Conservation (phyloP, 2,113 vertebrate genomes). For the Corydoras maculifer region DNA sequence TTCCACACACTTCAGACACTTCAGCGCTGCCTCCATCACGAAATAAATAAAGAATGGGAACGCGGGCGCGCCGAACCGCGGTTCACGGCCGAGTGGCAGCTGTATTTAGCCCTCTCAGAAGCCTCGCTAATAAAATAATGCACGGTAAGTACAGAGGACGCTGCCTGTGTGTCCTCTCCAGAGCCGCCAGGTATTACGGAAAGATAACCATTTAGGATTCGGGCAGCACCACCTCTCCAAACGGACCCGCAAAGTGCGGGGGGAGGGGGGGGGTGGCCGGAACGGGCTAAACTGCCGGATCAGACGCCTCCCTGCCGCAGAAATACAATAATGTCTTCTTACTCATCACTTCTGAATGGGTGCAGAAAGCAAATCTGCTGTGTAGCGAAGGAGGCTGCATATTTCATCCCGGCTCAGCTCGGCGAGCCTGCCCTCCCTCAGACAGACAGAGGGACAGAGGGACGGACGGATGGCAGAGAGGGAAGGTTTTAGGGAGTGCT, state of each 20-base stretch:
- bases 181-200: too few species aligned
- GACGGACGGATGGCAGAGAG: too few species aligned
- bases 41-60: not conserved
- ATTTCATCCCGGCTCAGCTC: too few species aligned
- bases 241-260: not conserved
- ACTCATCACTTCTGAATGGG: not conserved
- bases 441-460: too few species aligned
- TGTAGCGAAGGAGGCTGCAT: not conserved
- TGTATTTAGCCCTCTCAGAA: not conserved
- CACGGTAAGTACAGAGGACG: not conserved
- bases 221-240: not conserved
- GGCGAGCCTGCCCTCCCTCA: too few species aligned
- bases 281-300: not conserved
- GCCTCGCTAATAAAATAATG: not conserved
- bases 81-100: not conserved
- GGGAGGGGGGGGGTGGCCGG: not conserved
- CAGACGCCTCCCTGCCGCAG: not conserved
- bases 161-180: too few species aligned
- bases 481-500: too few species aligned
- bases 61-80: not conserved
- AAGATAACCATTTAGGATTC: too few species aligned
- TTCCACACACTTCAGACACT: not conserved
- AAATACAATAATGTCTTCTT: constrained; percentile 2
- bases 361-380: not conserved
- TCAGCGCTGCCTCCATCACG: not conserved